Base-by-base conservation (phyloP, 2,113 vertebrate genomes). In the Sakesphorus luctuosus region DNA sequence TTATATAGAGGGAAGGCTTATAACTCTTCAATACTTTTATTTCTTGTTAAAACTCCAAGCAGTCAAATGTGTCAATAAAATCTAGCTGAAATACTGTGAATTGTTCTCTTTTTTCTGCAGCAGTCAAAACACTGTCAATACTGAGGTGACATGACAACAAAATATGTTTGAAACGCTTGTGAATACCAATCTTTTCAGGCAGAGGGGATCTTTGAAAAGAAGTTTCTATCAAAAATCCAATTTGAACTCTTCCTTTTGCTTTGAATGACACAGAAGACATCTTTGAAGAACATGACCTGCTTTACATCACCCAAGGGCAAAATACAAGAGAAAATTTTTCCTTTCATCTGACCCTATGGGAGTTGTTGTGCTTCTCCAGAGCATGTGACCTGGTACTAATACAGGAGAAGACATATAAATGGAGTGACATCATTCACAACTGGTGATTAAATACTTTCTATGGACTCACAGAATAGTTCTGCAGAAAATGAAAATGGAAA, bases 71-170 rank as follows among this genome's bases (percentile, higher is more conserved):
- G 81, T 96, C 93, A 95, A 95, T 85, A 96, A 94, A 89, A 82
- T 84, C 63, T 78, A 80, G 36, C 53, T 96, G 62, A 94, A 94
- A 50, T 92, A 79, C 62, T 93, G 77, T 55, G 89, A 90, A 92
- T 77, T 85, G 84, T 94, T 94, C 11, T 40, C 33, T 94, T 92
- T 77, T 53, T 47, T 6, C 87, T 91, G 36, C 87, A 94, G 36
- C 68, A 56, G 29, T 97, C 94, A 97, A 97, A 98, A 97, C 35
- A 92, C 47, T 96, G 94, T 96, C 95, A 97, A 94, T 96, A 95
- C 58, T 80, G 87, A 94, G 84, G 90, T 7, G 24, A 95, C 95
- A 53, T 89, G 86, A 85, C 92, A 90, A 96, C 91, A 97, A 97
- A 97, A 97, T 96, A 95, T 58, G 94, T 95, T 87, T 38, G 21